Base-by-base conservation (phyloP, 2,888 invertebrate species). In the Acanthopleura granulata region DNA sequence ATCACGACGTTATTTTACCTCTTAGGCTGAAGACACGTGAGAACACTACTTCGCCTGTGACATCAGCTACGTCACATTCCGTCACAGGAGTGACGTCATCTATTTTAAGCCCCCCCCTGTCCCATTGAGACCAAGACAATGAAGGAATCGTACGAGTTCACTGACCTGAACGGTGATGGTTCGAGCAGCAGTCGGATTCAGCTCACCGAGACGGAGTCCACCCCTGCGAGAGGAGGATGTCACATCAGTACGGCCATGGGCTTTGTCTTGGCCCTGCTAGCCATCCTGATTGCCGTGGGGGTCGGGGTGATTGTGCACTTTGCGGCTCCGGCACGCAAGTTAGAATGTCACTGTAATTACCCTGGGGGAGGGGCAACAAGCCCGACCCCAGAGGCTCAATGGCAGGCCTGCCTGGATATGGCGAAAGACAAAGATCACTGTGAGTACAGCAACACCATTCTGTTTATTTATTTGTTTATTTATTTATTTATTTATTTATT, bases 321-420 rank as follows among this genome's bases (percentile, higher is more conserved):
- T 76, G 85, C 86, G 0, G 6, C 71, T 57, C 30, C 77, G 29
- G 79, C 93, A 93, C 78, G 94, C 94, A 76, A 78, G 14, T 72
- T 85, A 16, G 81, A 82, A 51, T 85, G 85, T 73, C 76, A 79
- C 16, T 83, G 83, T 69, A 76, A 74, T n/a, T 80, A 77, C 49
- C 51, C 30, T 0, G 51, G 29, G 27, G 12, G 27, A 50, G 70
- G 70, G 40, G 18, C 49, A 49, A 61, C 61, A 4, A 27, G 9
- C 9, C 27, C 69, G 27, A 25, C 16, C 18, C 18, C 69, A 18
- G 27, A 57, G 12, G 57, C 57, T 12, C 57, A 3, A 27, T 77
- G 70, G 77, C 40, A 78, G 22, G 76, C 77, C 51, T 83, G 83
- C 73, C 74, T 78, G 72, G 75, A 74, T 9, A 77, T 75, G 77